Evolutionary conservation across 2,113 vertebrate species (phyloP).

Genomic region (Eira barbara): DNA sequence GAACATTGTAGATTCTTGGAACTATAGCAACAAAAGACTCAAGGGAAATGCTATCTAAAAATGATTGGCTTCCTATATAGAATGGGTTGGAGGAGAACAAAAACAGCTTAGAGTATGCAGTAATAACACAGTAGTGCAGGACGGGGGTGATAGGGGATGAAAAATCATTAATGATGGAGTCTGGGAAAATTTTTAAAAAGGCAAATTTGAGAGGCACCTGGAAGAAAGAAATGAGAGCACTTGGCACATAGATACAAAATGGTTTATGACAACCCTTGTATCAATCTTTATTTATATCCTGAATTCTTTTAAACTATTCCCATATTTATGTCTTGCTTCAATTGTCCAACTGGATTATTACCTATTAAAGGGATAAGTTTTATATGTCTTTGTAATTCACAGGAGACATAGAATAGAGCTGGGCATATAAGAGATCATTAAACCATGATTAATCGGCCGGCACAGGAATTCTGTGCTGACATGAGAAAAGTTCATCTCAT

Average conservation of each 20-base stretch:
- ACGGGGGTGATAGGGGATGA: neutral
- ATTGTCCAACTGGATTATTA: neutral
- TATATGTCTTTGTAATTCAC: neutral
- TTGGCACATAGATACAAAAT: neutral
- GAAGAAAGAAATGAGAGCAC: neutral
- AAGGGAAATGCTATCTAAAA: neutral
- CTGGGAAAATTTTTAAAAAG: neutral
- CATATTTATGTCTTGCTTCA: neutral
- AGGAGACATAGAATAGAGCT: neutral
- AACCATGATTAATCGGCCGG: neutral
- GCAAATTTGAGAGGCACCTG: neutral
- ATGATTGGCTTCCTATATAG: neutral
- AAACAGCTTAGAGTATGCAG: neutral
- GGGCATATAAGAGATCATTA: neutral
- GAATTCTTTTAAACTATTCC: neutral
- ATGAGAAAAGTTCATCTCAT: neutral
- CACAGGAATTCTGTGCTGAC: neutral
- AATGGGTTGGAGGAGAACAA: neutral
- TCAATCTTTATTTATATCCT: neutral
- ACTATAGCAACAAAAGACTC: neutral
- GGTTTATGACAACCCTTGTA: neutral
- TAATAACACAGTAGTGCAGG: neutral
- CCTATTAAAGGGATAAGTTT: neutral
- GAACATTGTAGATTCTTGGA: neutral
- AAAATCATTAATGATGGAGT: neutral